A percentile compares a stretch with the other conserved stretches of the same genome.
Conservation (phyloP, 2,888 invertebrate species). For the Portevinia maculata region DNA sequence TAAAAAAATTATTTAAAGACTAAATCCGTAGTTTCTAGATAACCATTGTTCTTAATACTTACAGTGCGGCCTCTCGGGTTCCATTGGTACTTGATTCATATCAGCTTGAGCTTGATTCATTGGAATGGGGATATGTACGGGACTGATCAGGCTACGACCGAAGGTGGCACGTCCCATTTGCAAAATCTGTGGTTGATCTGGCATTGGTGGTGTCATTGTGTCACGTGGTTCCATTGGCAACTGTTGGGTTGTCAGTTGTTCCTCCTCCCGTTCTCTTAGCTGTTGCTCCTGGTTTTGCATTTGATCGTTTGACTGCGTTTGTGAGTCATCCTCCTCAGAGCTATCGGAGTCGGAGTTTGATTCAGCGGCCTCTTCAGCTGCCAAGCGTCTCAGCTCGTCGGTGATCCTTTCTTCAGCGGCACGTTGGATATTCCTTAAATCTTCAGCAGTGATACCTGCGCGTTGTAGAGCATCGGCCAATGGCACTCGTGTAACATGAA, state of each 20-base stretch:
- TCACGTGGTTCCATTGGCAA: slow-evolving; percentile 81
- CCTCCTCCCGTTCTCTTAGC: slow-evolving; percentile 77
- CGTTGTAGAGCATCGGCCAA: slow-evolving; percentile 81
- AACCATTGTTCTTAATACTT: slow-evolving; percentile 82
- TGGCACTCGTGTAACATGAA: slow-evolving; percentile 82
- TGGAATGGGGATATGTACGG: slow-evolving; percentile 84
- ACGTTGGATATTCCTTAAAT: slow-evolving; percentile 82
- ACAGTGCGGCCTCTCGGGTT: slow-evolving; percentile 89
- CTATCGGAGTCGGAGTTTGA: slow-evolving; percentile 77
- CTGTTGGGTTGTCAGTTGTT: slow-evolving; percentile 75
- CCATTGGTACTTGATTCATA: slow-evolving; percentile 83
- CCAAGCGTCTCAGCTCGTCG: slow-evolving; percentile 81
- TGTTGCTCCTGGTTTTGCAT: slow-evolving; percentile 76
- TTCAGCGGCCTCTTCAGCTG: slow-evolving; percentile 79
- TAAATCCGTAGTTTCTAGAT: not conserved
- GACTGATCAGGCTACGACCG: slow-evolving; percentile 82
- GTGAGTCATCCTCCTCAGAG: slow-evolving; percentile 78
- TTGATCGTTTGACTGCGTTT: slow-evolving; percentile 75
- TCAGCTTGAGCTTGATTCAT: slow-evolving; percentile 85
- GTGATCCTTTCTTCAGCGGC: slow-evolving; percentile 82
- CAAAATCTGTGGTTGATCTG: slow-evolving; percentile 80
- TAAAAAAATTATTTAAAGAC: slow-evolving; percentile 3
- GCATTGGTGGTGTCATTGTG: slow-evolving; percentile 81
- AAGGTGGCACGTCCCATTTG: slow-evolving; percentile 82
- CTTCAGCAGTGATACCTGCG: slow-evolving; percentile 82